phyloP scores from a whole-genome alignment of 1,140 invertebrate genomes.

The Nebria ingens region DNA sequence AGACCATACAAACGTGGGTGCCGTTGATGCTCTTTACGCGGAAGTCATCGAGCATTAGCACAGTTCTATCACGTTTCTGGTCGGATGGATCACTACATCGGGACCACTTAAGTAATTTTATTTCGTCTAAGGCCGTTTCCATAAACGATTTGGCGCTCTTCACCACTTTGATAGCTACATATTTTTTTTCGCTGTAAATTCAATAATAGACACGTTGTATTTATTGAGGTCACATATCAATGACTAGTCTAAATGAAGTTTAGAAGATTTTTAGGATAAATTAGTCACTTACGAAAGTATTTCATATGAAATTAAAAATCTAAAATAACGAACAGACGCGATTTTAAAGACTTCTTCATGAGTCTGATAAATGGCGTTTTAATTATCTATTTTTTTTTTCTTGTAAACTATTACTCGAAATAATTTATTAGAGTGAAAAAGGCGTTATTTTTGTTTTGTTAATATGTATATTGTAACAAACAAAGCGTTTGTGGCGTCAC shows the following conservation, averaged over 20 bases:
- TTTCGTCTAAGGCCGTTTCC: slow-evolving; percentile 96
- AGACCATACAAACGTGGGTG: slow-evolving; percentile 92
- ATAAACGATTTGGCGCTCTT: slow-evolving; percentile 96
- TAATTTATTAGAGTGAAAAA: too few species aligned
- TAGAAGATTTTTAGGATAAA: too few species aligned
- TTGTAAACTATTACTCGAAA: too few species aligned
- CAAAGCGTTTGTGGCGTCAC: too few species aligned
- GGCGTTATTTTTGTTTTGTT: too few species aligned
- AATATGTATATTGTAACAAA: too few species aligned
- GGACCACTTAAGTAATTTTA: slow-evolving; percentile 88
- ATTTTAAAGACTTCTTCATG: too few species aligned
- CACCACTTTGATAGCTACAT: slow-evolving; percentile 96
- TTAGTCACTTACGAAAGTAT: not conserved
- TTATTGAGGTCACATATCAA: slow-evolving; percentile 2
- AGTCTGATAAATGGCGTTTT: too few species aligned
- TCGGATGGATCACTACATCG: slow-evolving; percentile 79
- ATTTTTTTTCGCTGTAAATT: slow-evolving; percentile 68
- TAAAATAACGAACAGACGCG: too few species aligned
- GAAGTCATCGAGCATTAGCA: slow-evolving; percentile 95
- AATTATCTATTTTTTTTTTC: too few species aligned
- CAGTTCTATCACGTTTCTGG: slow-evolving; percentile 84
- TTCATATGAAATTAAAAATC: not conserved
- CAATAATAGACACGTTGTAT: slow-evolving; percentile 15
- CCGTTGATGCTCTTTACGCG: slow-evolving; percentile 95
- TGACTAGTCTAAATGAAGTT: too few species aligned